A percentile compares a stretch with the other conserved stretches of the same genome.
Conservation (phyloP, 2,113 vertebrate species). For the Rhinolophus sinicus region DNA sequence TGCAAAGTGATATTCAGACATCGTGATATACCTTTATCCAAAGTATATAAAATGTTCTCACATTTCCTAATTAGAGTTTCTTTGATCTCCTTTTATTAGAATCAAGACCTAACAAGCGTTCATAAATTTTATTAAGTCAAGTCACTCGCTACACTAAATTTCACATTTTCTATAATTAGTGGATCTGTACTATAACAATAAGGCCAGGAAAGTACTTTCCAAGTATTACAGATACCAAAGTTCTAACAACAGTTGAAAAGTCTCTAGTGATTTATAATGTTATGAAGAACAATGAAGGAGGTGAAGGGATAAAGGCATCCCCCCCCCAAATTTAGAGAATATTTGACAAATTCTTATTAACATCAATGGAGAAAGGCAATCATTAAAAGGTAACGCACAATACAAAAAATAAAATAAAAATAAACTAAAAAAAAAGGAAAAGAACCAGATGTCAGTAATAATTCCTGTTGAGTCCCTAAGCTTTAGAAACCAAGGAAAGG, state of each 20-base stretch:
- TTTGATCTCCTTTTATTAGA: conserved; percentile 17
- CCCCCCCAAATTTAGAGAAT: neutral
- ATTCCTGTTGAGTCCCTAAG: neutral
- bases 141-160: neutral
- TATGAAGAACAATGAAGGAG: neutral
- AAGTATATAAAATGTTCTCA: neutral
- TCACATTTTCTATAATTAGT: neutral
- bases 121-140: conserved; percentile 12
- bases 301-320: neutral
- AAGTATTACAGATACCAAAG: neutral
- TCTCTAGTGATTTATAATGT: conserved; percentile 11
- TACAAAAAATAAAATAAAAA: neutral
- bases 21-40: neutral
- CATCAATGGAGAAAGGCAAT: neutral
- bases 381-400: neutral
- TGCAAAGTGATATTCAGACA: neutral
- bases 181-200: neutral
- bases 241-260: conserved; percentile 9
- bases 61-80: conserved; percentile 24
- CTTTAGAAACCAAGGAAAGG: neutral
- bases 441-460: neutral
- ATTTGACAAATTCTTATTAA: conserved; percentile 19
- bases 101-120: neutral
- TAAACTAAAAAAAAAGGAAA: neutral
- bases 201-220: neutral